Percentiles rank a stretch among this genome's conserved stretches.
phyloP scores from a whole-genome alignment of 2,888 invertebrate genomes.

The Nesidiocoris tenuis region DNA sequence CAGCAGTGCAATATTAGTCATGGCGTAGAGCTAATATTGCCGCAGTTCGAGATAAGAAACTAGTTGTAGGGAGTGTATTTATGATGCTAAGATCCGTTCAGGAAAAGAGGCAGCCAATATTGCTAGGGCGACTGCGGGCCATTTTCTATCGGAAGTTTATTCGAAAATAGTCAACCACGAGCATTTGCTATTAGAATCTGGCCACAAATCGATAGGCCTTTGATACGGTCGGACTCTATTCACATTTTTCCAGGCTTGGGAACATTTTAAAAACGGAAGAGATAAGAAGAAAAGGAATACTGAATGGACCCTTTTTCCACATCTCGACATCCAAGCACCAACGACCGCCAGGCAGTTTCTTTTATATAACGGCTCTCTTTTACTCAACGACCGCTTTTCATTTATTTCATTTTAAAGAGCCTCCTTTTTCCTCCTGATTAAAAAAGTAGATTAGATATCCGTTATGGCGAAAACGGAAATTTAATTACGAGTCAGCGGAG shows the following conservation, averaged over 20 bases:
- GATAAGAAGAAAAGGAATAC: slow-evolving; percentile 22
- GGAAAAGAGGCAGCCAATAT: no score
- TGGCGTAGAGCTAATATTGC: no score
- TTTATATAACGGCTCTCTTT: not conserved
- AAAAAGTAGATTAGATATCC: slow-evolving; percentile 41
- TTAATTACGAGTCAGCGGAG: slow-evolving; percentile 33
- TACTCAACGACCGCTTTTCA: slow-evolving; percentile 36
- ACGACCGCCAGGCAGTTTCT: not conserved
- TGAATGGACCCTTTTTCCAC: slow-evolving; percentile 21
- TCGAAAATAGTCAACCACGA: not conserved
- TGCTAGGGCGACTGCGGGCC: no score
- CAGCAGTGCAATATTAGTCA: no score
- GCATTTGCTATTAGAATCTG: not conserved
- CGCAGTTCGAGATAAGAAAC: no score
- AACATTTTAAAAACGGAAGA: slow-evolving; percentile 25
- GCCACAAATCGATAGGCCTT: not conserved
- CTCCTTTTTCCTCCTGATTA: slow-evolving; percentile 36
- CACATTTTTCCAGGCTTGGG: slow-evolving; percentile 23
- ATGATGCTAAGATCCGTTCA: no score
- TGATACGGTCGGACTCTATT: slow-evolving; percentile 6
- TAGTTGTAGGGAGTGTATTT: no score
- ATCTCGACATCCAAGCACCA: not conserved
- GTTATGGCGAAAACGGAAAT: slow-evolving; percentile 40
- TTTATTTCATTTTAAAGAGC: slow-evolving; percentile 43
- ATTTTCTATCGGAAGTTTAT: not conserved